Evolutionary conservation across 1,140 invertebrate species (phyloP), one percentile per base, ranked within the genome.

Genomic region (Aleiodes sp.): DNA sequence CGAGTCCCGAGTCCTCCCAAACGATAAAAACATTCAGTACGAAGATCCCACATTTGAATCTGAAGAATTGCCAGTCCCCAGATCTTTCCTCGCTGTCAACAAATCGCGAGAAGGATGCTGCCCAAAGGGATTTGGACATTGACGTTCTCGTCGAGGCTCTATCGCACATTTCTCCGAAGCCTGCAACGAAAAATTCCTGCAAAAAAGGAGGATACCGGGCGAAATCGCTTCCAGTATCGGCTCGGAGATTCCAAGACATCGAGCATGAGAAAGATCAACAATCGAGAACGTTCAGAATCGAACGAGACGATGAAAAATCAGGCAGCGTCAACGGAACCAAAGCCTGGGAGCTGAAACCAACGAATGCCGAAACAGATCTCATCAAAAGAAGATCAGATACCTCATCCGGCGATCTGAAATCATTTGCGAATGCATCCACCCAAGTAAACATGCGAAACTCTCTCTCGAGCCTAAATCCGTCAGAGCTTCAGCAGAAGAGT

Each of bases 401-500:
- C n/a, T 16, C 26, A 7, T 6, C 62, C 1, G 33, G 56, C 8
- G 8, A 9, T n/a, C 37, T 69, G 9, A 68, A 52, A 6, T 31
- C 67, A 4, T 26, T 61, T 33, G 35, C 60, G 33, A 46, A 35
- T 16, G 21, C 43, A 14, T 10, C 29, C 4, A 57, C 33, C 7
- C 41, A 62, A 14, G 60, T n/a, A 3, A 69, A 57, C 14, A 56
- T 63, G 12, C 52, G 39, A 12, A 52, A 59, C 1, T 69, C 67
- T 0, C 60, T 56, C 14, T 64, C 67, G 57, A 56, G 41, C 4
- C 31, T 63, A 1, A 31, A 62, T 8, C 16, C 8, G 24, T 3
- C 33, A 56, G 59, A 19, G 9, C n/a, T 33, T 1, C 57, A 28
- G 71, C 57, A 39, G 79, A 75, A 65, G 71, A 76, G 61, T 21